Base-by-base conservation (phyloP, 2,888 invertebrate species). In the Acholoe squamosa region DNA sequence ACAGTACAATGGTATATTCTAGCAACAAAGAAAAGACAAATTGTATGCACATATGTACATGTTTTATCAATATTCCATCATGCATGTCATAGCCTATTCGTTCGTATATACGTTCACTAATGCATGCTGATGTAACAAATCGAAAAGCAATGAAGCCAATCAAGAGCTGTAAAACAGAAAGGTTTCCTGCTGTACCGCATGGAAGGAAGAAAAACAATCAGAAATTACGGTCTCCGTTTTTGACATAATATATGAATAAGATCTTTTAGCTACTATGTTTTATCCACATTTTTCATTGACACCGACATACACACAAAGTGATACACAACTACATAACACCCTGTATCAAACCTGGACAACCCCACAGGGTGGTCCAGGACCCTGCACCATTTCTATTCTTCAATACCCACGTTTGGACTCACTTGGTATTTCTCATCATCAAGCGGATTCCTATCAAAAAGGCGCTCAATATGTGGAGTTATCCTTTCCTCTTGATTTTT, bases 21-120 rank as follows among this genome's bases (percentile, higher is more conserved):
- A 71, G 71, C 71, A 71, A 71, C 71, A 14, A 71, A 71, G 25
- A 71, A 71, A 28, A 71, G 25, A 71, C 28, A 71, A n/a, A 14
- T 71, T 71, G 12, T 25, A 71, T 71, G 71, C 25, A 71, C 71
- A 71, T 43, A 43, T 71, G 71, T 71, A 71, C 71, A 71, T 71
- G 19, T 71, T 28, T 71, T 71, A n/a, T 16, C 31, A 28, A 71
- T 71, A 71, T 80, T 80, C 33, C 80, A 43, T 33, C 80, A 80
- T 80, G 80, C 43, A 80, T 80, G 80, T 80, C 80, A 80, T 80
- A 80, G 43, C 34, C 80, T 80, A 80, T 80, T 80, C 22, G 80
- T 80, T 80, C 80, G 22, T 80, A 43, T 19, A 16, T 22, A 43
- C 34, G 80, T 80, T 43, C n/a, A n/a, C 19, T 43, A 19, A 43